Evolutionary conservation across 2,113 vertebrate genomes (phyloP).

Genomic region (Brachirus orientalis): DNA sequence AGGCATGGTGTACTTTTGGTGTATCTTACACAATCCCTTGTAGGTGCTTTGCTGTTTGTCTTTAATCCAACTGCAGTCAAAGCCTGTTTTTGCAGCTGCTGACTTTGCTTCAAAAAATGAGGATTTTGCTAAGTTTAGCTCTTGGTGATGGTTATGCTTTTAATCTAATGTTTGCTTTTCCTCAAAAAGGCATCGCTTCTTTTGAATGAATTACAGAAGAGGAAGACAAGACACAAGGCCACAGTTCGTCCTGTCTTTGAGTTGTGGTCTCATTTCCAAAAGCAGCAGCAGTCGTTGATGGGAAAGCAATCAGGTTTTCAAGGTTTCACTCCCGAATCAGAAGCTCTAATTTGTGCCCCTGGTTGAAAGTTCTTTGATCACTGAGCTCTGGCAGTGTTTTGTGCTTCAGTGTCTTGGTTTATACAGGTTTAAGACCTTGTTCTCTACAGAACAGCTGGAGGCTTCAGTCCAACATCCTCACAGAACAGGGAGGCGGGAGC

Average conservation of each 20-base stretch:
- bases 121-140: too few species aligned
- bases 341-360: neutral
- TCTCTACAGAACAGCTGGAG: constrained; percentile 22
- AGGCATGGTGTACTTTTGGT: constrained; percentile 34
- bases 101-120: constrained; percentile 40
- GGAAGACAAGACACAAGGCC: constrained; percentile 26
- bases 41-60: constrained; percentile 55
- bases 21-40: constrained; percentile 50
- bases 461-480: constrained; percentile 15
- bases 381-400: constrained; percentile 29
- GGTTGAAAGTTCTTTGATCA: constrained; percentile 25
- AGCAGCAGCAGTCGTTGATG: constrained; percentile 26
- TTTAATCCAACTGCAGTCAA: constrained; percentile 42
- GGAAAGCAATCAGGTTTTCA: constrained; percentile 43
- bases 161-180: constrained; percentile 38
- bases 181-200: constrained; percentile 21
- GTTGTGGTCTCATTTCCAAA: constrained; percentile 1
- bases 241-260: constrained; percentile 8
- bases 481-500: constrained; percentile 11
- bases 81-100: constrained; percentile 33
- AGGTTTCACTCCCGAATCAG: constrained; percentile 27
- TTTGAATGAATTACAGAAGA: constrained; percentile 34
- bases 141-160: constrained; percentile 49
- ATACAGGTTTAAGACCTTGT: constrained; percentile 21
- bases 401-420: constrained; percentile 17